These are phyloP conservation scores for Drosophila mojavensis DNA, from an alignment of 1,140 invertebrate genomes.

Conservation along the genomic window DNA sequence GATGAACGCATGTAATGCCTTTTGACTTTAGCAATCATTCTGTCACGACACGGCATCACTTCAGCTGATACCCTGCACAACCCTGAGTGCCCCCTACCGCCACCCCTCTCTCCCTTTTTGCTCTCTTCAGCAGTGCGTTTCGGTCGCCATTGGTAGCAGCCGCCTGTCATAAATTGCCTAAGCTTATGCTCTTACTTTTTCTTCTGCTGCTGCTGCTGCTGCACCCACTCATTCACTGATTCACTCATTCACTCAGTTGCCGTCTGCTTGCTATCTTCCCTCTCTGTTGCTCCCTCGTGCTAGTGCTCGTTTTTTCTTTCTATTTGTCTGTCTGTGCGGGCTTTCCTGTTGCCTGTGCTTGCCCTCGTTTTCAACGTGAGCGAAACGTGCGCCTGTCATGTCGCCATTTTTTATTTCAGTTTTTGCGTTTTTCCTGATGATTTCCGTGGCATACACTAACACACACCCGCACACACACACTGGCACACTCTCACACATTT, in stretches of 20 bases:
- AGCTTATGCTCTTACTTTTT: constrained; percentile 25
- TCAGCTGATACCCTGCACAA: constrained; percentile 20
- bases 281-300: neutral
- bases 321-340: constrained; percentile 24
- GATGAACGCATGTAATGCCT: constrained; percentile 27
- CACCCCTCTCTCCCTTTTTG: neutral
- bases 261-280: constrained; percentile 29
- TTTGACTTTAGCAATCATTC: constrained; percentile 43
- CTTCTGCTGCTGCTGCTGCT: constrained; percentile 8
- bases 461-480: constrained; percentile 1
- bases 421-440: constrained; percentile 48
- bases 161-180: constrained; percentile 58
- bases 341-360: constrained; percentile 36
- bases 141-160: constrained; percentile 30
- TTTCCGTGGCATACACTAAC: constrained; percentile 39
- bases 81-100: neutral
- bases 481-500: neutral
- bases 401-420: constrained; percentile 54
- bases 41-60: constrained; percentile 5
- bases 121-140: constrained; percentile 7
- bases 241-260: constrained; percentile 21
- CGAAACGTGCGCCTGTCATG: constrained; percentile 67
- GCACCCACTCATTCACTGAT: constrained; percentile 36
- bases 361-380: constrained; percentile 50
- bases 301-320: neutral